A percentile compares a stretch with the other conserved stretches of the same genome.
These are phyloP conservation scores for Caerostris darwini DNA, from an alignment of 1,140 invertebrate species.

Conservation along the genomic window DNA sequence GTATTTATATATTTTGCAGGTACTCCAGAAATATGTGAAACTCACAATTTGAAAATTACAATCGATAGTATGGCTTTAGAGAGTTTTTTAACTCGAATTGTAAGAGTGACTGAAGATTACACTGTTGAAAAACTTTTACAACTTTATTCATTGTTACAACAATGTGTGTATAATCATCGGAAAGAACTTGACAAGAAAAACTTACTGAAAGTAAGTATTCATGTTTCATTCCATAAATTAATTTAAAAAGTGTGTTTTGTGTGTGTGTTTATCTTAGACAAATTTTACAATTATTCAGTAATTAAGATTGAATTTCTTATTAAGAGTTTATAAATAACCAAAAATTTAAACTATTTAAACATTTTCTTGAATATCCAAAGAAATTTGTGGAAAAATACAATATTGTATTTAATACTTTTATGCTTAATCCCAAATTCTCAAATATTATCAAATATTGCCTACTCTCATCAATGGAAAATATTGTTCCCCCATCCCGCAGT, in stretches of 20 bases:
- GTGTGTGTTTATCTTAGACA: too few relatives aligned
- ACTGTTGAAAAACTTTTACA: conserved; percentile 81
- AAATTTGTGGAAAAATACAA: background rate
- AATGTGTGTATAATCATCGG: conserved; percentile 81
- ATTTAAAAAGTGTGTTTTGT: too few relatives aligned
- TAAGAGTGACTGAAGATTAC: conserved; percentile 80
- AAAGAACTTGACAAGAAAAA: conserved; percentile 80
- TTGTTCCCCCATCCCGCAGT: too few relatives aligned
- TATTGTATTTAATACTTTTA: background rate
- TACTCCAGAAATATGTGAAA: background rate
- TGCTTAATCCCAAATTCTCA: too few relatives aligned
- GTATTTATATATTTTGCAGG: background rate
- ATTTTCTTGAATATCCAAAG: background rate
- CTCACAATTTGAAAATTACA: conserved; percentile 29
- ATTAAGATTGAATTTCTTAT: too few relatives aligned
- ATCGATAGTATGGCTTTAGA: conserved; percentile 78
- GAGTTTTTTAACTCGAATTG: conserved; percentile 80
- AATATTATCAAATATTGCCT: too few relatives aligned
- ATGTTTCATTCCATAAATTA: too few relatives aligned
- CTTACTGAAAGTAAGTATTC: conserved; percentile 79
- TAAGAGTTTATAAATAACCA: too few relatives aligned
- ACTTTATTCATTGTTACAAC: conserved; percentile 81
- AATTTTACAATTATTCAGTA: too few relatives aligned
- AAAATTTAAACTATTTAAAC: too few relatives aligned
- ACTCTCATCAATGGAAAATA: too few relatives aligned